Conservation (phyloP, 2,113 vertebrate genomes). For the Lipophrys pholis region DNA sequence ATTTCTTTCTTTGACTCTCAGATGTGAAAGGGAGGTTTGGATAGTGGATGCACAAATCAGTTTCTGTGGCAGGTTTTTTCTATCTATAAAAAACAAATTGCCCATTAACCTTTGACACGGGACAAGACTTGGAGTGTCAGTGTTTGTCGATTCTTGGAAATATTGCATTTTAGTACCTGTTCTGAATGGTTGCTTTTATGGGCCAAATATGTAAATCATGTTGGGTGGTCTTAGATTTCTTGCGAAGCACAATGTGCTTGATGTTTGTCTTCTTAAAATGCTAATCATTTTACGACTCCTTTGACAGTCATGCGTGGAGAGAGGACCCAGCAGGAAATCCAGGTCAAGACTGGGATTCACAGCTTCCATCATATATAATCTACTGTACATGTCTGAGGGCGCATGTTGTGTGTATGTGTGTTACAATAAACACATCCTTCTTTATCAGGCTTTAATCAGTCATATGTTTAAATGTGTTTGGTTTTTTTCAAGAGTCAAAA, state of each 20-base stretch:
- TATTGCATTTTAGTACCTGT: slow-evolving; percentile 57
- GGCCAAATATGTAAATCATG: slow-evolving; percentile 60
- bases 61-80: slow-evolving; percentile 41
- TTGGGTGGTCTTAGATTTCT: slow-evolving; percentile 39
- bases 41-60: slow-evolving; percentile 37
- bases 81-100: slow-evolving; percentile 65
- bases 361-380: background rate
- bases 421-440: no score
- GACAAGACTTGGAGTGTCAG: slow-evolving; percentile 58
- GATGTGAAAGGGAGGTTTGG: background rate
- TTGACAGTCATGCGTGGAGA: slow-evolving; percentile 5
- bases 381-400: slow-evolving; percentile 2
- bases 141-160: slow-evolving; percentile 59
- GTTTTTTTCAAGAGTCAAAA: no score
- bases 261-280: slow-evolving; percentile 54
- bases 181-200: slow-evolving; percentile 46
- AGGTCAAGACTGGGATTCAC: slow-evolving; percentile 3
- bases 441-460: no score
- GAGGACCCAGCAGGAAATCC: slow-evolving; percentile 10
- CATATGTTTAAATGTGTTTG: no score
- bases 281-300: slow-evolving; percentile 46
- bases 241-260: slow-evolving; percentile 16
- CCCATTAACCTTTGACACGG: slow-evolving; percentile 71
- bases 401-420: background rate
- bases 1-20: no score